A percentile compares a stretch with the other conserved stretches of the same genome.
Evolutionary conservation across 1,140 invertebrate genomes (phyloP).

Genomic region (Megathymus violae): DNA sequence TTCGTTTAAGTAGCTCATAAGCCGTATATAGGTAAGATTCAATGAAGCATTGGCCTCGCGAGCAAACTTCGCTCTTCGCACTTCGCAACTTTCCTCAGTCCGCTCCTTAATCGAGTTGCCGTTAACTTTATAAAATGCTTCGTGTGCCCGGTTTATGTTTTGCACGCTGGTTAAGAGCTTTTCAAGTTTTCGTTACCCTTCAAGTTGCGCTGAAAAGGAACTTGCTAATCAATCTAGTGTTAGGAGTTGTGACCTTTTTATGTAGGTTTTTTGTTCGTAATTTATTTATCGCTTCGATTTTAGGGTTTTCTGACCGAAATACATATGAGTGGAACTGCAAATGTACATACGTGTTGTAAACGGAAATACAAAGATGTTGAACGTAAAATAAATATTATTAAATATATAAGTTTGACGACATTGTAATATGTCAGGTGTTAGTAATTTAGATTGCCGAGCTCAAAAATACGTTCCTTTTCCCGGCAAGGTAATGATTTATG

Average conservation of each 20-base stretch:
- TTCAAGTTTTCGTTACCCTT: constrained; percentile 22
- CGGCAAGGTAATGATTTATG: too few relatives aligned
- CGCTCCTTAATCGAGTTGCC: constrained; percentile 67
- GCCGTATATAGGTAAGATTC: constrained; percentile 41
- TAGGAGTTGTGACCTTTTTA: constrained; percentile 4
- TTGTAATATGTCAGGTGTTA: too few relatives aligned
- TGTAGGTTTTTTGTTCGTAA: not conserved
- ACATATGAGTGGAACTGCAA: too few relatives aligned
- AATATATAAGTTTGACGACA: too few relatives aligned
- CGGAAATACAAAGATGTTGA: too few relatives aligned
- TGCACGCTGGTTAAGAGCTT: constrained; percentile 42
- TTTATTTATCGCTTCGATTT: not conserved
- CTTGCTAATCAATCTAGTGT: constrained; percentile 27
- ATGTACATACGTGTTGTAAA: too few relatives aligned
- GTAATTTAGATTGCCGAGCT: too few relatives aligned
- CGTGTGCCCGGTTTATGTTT: constrained; percentile 69
- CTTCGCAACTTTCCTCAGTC: constrained; percentile 57
- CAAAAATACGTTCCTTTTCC: too few relatives aligned
- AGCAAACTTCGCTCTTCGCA: constrained; percentile 47
- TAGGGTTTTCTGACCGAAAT: not conserved
- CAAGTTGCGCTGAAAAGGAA: constrained; percentile 20
- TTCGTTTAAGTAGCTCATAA: not conserved
- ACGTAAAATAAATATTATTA: too few relatives aligned
- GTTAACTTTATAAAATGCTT: constrained; percentile 75
- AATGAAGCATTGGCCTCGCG: constrained; percentile 50